These are phyloP conservation scores for Anniella stebbinsi DNA, from an alignment of 2,797 vertebrate genomes.

Conservation along the genomic window DNA sequence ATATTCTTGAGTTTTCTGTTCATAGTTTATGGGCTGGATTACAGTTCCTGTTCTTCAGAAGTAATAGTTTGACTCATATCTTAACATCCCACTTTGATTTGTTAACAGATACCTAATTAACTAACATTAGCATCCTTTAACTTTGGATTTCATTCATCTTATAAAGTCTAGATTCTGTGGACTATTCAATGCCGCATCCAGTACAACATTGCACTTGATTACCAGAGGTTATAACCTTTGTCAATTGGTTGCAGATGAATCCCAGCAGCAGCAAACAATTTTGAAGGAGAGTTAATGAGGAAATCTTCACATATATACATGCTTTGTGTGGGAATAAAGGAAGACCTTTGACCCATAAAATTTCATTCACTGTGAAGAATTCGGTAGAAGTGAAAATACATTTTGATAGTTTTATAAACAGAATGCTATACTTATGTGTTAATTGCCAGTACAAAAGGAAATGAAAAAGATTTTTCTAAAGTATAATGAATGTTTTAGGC, in stretches of 20 bases:
- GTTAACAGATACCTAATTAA: conserved; percentile 67
- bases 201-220: conserved; percentile 64
- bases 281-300: conserved; percentile 71
- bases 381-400: conserved; percentile 41
- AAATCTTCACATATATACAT: conserved; percentile 63
- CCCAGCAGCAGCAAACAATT: conserved; percentile 62
- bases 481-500: not conserved
- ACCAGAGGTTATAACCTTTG: conserved; percentile 66
- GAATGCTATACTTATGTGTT: conserved; percentile 45
- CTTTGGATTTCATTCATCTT: conserved; percentile 63
- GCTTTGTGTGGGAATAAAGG: conserved; percentile 56
- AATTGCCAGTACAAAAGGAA: not conserved
- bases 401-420: conserved; percentile 56
- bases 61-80: conserved; percentile 64
- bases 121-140: conserved; percentile 63
- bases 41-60: conserved; percentile 51
- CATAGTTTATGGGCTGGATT: conserved; percentile 23
- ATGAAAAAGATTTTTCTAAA: not conserved
- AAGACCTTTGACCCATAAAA: conserved; percentile 29
- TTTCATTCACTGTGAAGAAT: conserved; percentile 19
- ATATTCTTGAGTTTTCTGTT: conserved; percentile 35
- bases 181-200: conserved; percentile 55
- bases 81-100: conserved; percentile 52
- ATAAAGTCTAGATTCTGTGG: conserved; percentile 63
- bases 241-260: conserved; percentile 67